Evolutionary conservation across 1,140 invertebrate genomes (phyloP), one percentile per base, ranked within the genome.

Genomic region (Pseudomyrmex concolor): DNA sequence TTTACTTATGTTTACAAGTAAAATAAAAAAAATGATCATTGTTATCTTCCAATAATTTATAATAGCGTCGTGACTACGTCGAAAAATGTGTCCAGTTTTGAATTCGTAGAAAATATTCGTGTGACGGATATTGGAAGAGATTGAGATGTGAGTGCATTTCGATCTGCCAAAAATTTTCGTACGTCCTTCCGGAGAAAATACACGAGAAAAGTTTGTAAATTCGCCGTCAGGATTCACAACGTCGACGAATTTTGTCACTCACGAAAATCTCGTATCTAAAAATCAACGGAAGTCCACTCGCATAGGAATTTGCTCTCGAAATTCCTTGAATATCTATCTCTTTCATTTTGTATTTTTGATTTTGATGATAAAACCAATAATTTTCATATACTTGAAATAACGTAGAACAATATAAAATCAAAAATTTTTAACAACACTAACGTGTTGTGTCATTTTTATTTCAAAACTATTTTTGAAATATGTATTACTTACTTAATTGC

Each of bases 201-300:
- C 48, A 17, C 34, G 43, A 68, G 13, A 4, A 68, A 78, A 78
- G 60, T 78, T 78, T 70, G 19, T 78, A 78, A 70, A 68, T 68
- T 7, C 34, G 17, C 4, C 50, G 13, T 13, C 9, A 19, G 34
- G 51, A 78, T 78, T 68, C 34, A 77, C 17, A 17, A 55, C 63
- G 17, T 64, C 22, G 25, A n/a, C 45, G 17, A 78, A 45, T 78
- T 78, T 78, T 5, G 63, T 77, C 50, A 55, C 62, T 77, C 60
- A 12, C 48, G 13, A 12, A 45, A 78, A 55, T 57, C 8, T 57
- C 34, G 70, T 12, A 34, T 15, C 17, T 60, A 13, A 25, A 50
- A 63, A 17, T 77, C 48, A 34, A 57, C 4, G 7, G 8, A 68
- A 70, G 48, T 78, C 34, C 13, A 45, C 0, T 43, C 12, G 8